Base-by-base conservation (phyloP, 2,888 invertebrate species). In the Alviniconcha strummeri region DNA sequence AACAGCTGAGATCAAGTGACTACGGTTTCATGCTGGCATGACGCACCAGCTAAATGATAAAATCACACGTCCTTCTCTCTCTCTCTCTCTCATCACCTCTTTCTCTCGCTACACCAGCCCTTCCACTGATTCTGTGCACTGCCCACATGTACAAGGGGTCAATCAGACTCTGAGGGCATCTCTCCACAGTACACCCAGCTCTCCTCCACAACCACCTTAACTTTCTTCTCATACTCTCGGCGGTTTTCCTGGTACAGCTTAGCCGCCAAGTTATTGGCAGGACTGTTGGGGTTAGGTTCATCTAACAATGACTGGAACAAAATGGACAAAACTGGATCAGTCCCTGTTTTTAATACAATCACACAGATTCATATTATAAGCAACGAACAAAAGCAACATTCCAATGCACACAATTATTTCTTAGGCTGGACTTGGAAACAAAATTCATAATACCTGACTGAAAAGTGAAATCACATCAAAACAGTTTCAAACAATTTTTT, bases 211-310 rank as follows among this genome's bases (percentile, higher is more conserved):
- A 99, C 98, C 93, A 98, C 98, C 96, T 98, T 98, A 93, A 99
- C 99, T 95, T 98, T 96, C 95, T 99, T 99, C 95, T 99, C 99
- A 94, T 99, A 99, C 95, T 99, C 99, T 93, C 99, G 96, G 93
- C 98, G 96, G 94, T 99, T 99, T 95, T 99, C 99, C 95, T 99
- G 98, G 95, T 99, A 99, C 93, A 99, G 96, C 95, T 99, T 99
- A 90, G 99, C 99, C 93, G 99, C 99, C 96, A 98, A 97, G 91
- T 98, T 98, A 95, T 99, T 99, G 91, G 99, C 99, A 93, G 99
- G 99, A 91, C 98, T 99, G 95, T 99, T 99, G 90, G 99, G 99
- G 95, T 99, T 99, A 88, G 99, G 99, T 95, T 99, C 99, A 96
- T 99, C 99, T 95, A 99, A 96, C 95, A 99, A 96, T 93, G 99